Conservation (phyloP, 1,140 invertebrate genomes). For the Diprion similis region DNA sequence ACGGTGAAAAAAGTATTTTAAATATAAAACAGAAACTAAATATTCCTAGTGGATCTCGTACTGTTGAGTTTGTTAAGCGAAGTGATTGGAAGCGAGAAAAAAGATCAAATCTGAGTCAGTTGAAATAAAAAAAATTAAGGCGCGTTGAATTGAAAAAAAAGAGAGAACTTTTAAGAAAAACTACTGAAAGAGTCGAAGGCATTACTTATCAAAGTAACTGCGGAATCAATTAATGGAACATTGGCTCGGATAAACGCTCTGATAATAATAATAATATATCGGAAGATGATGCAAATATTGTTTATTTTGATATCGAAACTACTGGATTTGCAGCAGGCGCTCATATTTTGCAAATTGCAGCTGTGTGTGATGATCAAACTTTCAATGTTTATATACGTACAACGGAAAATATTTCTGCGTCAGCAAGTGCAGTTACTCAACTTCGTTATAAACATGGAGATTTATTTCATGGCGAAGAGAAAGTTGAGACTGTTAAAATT, state of each 20-base stretch:
- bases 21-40: too few species aligned
- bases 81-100: conserved; percentile 10
- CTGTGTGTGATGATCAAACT: too few species aligned
- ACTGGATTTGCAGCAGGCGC: too few species aligned
- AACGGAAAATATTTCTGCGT: too few species aligned
- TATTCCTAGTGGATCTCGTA: conserved; percentile 15
- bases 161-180: conserved; percentile 17
- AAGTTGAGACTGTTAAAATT: conserved; percentile 16
- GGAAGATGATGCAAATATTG: conserved; percentile 19
- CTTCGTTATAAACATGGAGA: too few species aligned
- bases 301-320: too few species aligned
- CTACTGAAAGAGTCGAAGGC: conserved; percentile 17
- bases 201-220: conserved; percentile 14
- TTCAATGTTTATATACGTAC: too few species aligned
- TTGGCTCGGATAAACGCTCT: conserved; percentile 8
- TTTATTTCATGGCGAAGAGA: conserved; percentile 13
- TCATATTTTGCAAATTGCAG: too few species aligned
- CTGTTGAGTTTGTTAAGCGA: conserved; percentile 2
- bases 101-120: conserved; percentile 17
- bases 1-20: too few species aligned
- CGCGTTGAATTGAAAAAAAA: conserved; percentile 19
- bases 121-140: conserved; percentile 13
- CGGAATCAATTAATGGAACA: conserved; percentile 9
- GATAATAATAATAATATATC: conserved; percentile 17
- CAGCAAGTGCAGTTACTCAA: too few species aligned